Base-by-base conservation (phyloP, 2,888 invertebrate genomes). In the Pyralis farinalis region DNA sequence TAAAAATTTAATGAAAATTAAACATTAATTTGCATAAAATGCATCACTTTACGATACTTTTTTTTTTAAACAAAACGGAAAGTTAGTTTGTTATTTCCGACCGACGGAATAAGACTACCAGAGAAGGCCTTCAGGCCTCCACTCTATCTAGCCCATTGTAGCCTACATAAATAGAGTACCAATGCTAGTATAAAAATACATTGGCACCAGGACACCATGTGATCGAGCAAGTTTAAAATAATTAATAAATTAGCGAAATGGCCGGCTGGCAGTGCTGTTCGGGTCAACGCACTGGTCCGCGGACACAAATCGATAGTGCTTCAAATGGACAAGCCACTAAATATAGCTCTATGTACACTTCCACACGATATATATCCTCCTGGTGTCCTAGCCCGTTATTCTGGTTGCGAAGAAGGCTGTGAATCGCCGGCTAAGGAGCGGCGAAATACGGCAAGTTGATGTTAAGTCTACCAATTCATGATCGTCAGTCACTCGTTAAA, bases 241-340 rank as follows among this genome's bases (percentile, higher is more conserved):
- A 85, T 85, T 87, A 85, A 84, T 84, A 84, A 85, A 86, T 87
- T 86, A 85, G 79, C 81, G 79, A 81, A 83, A 73, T 74, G 57
- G 71, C 65, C 70, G 71, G 56, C 74, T 66, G 45, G 55, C 63
- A 63, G 65, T 58, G 59, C 58, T 55, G 61, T 56, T 43, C 71
- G 71, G 86, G 85, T 86, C 87, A 81, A 76, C 72, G 86, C 73
- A 65, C 85, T 53, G 71, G 57, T 53, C 65, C 72, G 78, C 77
- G 82, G 64, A 68, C 73, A 63, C 74, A 62, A 83, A 87, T 87
- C 88, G 82, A 87, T 88, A 86, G 74, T 80, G 81, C 83, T 82
- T 79, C 75, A 75, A 84, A 84, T 85, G 83, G 83, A 79, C 81
- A 82, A 72, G 57, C 70, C 75, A 78, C 80, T 82, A 78, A 75